These are phyloP conservation scores for Gobionotothen gibberifrons DNA, from an alignment of 2,797 vertebrate genomes.

Conservation along the genomic window DNA sequence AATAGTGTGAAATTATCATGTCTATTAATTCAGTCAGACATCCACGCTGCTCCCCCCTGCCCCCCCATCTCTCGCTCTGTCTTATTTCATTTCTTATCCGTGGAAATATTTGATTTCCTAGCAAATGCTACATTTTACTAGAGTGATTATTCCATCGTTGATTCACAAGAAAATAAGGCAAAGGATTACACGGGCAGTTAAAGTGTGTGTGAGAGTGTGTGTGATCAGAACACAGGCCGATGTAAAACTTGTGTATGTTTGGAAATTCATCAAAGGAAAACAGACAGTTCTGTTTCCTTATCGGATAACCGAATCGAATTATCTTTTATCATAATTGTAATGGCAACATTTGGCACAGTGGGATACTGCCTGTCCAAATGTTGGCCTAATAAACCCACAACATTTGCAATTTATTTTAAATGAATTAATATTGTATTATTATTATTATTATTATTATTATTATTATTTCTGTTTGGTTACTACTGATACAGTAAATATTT, in stretches of 20 bases:
- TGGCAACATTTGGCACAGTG: not conserved
- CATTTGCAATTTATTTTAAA: too few species aligned
- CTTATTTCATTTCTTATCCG: constrained; percentile 79
- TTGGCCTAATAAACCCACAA: too few species aligned
- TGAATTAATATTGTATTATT: not conserved
- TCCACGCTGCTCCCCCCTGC: constrained; percentile 70
- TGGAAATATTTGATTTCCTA: constrained; percentile 89
- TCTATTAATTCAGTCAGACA: constrained; percentile 98
- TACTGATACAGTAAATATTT: not conserved
- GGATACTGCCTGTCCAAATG: constrained; percentile 4
- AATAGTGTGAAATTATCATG: constrained; percentile 99
- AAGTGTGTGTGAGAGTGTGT: not conserved
- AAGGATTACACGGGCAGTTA: constrained; percentile 36
- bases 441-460: not conserved
- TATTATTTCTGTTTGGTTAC: not conserved
- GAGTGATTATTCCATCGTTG: constrained; percentile 76
- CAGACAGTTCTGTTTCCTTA: not conserved
- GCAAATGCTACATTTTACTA: constrained; percentile 82
- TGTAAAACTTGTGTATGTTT: constrained; percentile 1
- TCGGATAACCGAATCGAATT: constrained; percentile 35
- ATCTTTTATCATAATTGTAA: constrained; percentile 1
- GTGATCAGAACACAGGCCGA: constrained; percentile 25
- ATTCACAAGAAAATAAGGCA: constrained; percentile 75
- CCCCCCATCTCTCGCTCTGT: constrained; percentile 45
- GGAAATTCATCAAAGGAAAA: constrained; percentile 60